These are phyloP conservation scores for Drosophila carrolli DNA, from an alignment of 1,140 invertebrate genomes.

Conservation along the genomic window DNA sequence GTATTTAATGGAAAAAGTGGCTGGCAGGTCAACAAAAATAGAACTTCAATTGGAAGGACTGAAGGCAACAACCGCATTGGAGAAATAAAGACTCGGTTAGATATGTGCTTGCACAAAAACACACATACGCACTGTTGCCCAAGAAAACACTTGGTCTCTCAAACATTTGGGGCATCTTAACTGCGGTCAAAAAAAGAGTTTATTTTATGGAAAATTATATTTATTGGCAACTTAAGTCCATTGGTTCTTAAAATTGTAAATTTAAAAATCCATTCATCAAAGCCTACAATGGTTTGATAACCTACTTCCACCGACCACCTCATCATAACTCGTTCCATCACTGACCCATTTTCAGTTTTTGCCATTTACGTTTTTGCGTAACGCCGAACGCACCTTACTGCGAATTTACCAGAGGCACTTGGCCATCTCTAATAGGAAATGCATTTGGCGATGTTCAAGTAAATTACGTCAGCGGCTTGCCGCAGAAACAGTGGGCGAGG, in stretches of 20 bases:
- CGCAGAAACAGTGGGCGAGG: conserved; percentile 27
- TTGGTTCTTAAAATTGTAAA: too few species aligned
- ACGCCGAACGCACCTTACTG: conserved; percentile 39
- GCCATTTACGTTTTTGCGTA: conserved; percentile 37
- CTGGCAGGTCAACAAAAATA: conserved; percentile 55
- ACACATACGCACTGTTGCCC: conserved; percentile 27
- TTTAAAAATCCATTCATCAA: neutral
- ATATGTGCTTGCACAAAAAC: conserved; percentile 7
- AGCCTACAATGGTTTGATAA: neutral
- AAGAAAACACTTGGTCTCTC: conserved; percentile 34
- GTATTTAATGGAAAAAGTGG: conserved; percentile 56
- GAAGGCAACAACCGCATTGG: conserved; percentile 7
- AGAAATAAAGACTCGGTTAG: conserved; percentile 22
- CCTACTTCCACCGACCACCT: neutral
- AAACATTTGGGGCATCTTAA: conserved; percentile 68
- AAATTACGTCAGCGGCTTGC: conserved; percentile 75
- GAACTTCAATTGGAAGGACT: conserved; percentile 71
- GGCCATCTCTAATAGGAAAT: conserved; percentile 60
- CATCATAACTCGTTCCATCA: conserved; percentile 15
- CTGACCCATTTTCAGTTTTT: conserved; percentile 43
- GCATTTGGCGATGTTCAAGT: conserved; percentile 72
- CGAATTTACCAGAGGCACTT: conserved; percentile 13
- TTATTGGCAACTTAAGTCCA: too few species aligned
- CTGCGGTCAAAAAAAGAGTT: conserved; percentile 40
- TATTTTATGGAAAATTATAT: neutral